These are phyloP conservation scores for Philereme vetulata DNA, from an alignment of 2,888 invertebrate species.

Conservation along the genomic window DNA sequence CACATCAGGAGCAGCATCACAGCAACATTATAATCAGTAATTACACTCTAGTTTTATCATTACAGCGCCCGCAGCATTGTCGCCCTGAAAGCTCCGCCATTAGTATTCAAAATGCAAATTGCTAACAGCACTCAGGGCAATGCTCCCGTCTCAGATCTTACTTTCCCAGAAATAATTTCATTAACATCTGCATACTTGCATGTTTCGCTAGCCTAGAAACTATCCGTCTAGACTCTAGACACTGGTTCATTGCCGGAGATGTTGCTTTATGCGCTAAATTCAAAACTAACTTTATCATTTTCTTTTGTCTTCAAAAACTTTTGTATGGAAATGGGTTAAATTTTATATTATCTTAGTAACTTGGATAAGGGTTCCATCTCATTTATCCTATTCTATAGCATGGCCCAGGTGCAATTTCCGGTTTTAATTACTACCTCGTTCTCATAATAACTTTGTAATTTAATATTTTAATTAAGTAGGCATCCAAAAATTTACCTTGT, in stretches of 20 bases:
- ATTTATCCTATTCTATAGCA: too few relatives aligned
- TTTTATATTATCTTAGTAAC: too few relatives aligned
- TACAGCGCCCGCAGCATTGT: slow-evolving; percentile 59
- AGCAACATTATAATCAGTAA: slow-evolving; percentile 56
- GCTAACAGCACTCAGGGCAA: slow-evolving; percentile 68
- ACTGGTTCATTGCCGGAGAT: slow-evolving; percentile 3
- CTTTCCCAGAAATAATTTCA: slow-evolving; percentile 81
- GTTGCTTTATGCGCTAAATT: not conserved
- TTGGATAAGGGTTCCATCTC: too few relatives aligned
- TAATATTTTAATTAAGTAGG: slow-evolving; percentile 14
- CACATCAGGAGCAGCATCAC: slow-evolving; percentile 23
- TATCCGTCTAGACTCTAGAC: slow-evolving; percentile 35
- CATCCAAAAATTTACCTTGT: not conserved
- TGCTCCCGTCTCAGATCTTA: slow-evolving; percentile 76
- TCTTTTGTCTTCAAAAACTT: not conserved
- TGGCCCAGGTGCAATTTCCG: not conserved
- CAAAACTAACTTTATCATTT: too few relatives aligned
- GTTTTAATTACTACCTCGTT: slow-evolving; percentile 10
- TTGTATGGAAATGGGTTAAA: too few relatives aligned
- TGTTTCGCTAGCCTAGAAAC: slow-evolving; percentile 57
- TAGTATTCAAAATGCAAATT: slow-evolving; percentile 82
- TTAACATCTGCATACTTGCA: slow-evolving; percentile 75
- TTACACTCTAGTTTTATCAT: slow-evolving; percentile 64
- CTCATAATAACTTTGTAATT: slow-evolving; percentile 12
- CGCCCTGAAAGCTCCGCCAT: slow-evolving; percentile 67